Evolutionary conservation across 2,888 invertebrate genomes (phyloP), one percentile per base, ranked within the genome.

Genomic region (Resseliella maxima): DNA sequence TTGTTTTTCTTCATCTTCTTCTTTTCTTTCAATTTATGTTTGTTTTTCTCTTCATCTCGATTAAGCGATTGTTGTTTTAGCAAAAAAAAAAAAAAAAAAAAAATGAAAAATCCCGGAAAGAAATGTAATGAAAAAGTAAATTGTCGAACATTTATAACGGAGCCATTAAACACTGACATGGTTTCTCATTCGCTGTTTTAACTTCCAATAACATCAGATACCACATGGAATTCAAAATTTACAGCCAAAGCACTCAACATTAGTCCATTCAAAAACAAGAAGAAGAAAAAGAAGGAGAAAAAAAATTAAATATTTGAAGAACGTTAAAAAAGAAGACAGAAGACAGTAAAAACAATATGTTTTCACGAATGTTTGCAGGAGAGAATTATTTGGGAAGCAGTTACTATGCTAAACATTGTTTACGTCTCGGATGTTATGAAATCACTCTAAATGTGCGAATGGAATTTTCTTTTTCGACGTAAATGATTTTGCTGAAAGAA

Each of bases 61-160:
- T 81, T 36, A 36, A 59, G 5, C 3, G 5, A 3, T 5, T 59
- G 59, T 27, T 59, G 27, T n/a, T 27, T 5, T 59, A 81, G 18
- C 36, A 21, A 81, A 38, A 18, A 81, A 35, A 64, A 54, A 54
- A n/a, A 54, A 6, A 54, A n/a, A n/a, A n/a, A n/a, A n/a, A n/a
- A n/a, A n/a, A n/a, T n/a, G n/a, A n/a, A n/a, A n/a, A n/a, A 3
- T 2, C 18, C 36, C 36, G 35, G 31, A 35, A 21, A 35, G 31
- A 81, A 85, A 41, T 85, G 45, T 15, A 85, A 35, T 21, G 41
- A 85, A n/a, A 85, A 41, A 85, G 81, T 1, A 36, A 38, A 81
- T 81, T 36, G 64, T 64, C 27, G 24, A 27, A 64, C 8, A 81
- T 18, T 5, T 36, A 24, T 24, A 59, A 27, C 59, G 36, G 36